Evolutionary conservation across 2,113 vertebrate species (phyloP), one percentile per base, ranked within the genome.

Genomic region (Danionella cerebrum): DNA sequence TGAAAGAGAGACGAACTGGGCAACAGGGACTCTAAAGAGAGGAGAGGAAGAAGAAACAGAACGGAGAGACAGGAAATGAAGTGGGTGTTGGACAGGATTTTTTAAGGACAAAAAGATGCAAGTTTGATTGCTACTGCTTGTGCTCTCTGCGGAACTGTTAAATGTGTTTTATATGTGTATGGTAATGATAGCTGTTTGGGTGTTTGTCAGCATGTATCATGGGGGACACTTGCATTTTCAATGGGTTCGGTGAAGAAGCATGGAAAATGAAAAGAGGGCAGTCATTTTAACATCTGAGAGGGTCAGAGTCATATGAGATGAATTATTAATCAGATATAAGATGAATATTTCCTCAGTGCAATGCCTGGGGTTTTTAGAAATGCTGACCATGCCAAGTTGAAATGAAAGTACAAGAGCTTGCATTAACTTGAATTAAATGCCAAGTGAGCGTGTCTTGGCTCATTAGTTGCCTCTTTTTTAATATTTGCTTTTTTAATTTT

Each of bases 291-390:
- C 76, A 79, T 64, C 36, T 68, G 29, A 19, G 51, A 33, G 67
- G 70, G 72, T 77, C 72, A 44, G 52, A 58, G 45, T 24, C 45
- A 62, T 79, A 75, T 69, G 54, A 71, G 53, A 73, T 85, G 77
- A 84, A 87, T 88, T 82, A 88, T 87, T 85, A 69, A 53, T 65
- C 77, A 60, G 78, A 77, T 82, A 78, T 77, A 77, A 82, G 79
- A 83, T 84, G 81, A 87, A 78, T 82, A 70, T 76, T 75, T 73
- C 78, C 78, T 78, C 81, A 59, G 66, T 24, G n/a, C 69, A 78
- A 74, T 72, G 78, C 77, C 76, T 24, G 29, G 72, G 80, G 82
- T 81, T 74, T 69, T 45, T 10, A 38, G 66, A 78, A 81, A 64
- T 75, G 80, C 76, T 83, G 82, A 84, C 80, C 80, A 70, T 69